Percentiles rank a stretch among this genome's conserved stretches.
Conservation (phyloP, 2,888 invertebrate species). For the Melitaea athalia region DNA sequence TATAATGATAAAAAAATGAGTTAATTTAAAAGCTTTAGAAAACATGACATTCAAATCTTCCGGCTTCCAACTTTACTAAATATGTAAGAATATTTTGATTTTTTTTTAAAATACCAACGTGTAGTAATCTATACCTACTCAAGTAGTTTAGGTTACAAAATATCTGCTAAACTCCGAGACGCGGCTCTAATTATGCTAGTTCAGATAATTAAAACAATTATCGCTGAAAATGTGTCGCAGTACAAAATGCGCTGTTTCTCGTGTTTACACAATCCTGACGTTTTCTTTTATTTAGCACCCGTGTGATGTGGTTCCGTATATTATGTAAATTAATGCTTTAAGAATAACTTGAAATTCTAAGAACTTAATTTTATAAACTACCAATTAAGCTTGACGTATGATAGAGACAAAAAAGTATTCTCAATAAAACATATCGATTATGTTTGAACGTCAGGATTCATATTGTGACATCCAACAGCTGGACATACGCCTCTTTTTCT, state of each 20-base stretch:
- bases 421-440: too few species aligned
- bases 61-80: too few species aligned
- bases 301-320: slow-evolving; percentile 7
- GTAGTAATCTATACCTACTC: not conserved
- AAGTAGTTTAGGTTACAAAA: not conserved
- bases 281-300: slow-evolving; percentile 19
- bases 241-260: slow-evolving; percentile 13
- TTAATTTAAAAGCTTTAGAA: too few species aligned
- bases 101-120: not conserved
- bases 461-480: too few species aligned
- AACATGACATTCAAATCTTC: too few species aligned
- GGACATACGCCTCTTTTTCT: too few species aligned
- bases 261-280: slow-evolving; percentile 32
- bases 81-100: not conserved
- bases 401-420: too few species aligned
- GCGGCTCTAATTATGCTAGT: slow-evolving; percentile 26
- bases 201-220: slow-evolving; percentile 31
- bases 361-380: not conserved
- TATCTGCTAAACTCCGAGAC: not conserved
- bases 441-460: too few species aligned
- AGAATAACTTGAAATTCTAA: not conserved
- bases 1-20: too few species aligned
- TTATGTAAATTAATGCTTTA: not conserved
- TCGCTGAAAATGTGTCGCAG: slow-evolving; percentile 28
- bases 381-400: too few species aligned